Evolutionary conservation across 2,888 invertebrate species (phyloP).

Genomic region (Hypselothyrea guttata): DNA sequence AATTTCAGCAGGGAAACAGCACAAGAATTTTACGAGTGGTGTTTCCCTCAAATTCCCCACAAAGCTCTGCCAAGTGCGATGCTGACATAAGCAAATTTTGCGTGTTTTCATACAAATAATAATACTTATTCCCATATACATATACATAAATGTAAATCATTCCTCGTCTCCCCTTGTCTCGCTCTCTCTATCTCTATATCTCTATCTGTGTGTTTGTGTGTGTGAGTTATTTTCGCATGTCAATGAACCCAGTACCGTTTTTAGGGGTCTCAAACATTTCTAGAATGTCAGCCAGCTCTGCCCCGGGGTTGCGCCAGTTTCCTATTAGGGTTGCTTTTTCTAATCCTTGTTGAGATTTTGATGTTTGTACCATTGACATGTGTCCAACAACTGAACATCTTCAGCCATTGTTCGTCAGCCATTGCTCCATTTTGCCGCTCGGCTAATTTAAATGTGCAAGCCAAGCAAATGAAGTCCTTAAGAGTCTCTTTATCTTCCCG

Average conservation of each 20-base stretch:
- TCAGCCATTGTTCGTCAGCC: not conserved
- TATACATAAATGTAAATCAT: not conserved
- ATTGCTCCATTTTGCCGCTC: constrained; percentile 12
- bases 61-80: constrained; percentile 15
- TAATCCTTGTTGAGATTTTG: constrained; percentile 20
- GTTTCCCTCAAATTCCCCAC: constrained; percentile 1
- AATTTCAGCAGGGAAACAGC: constrained; percentile 5
- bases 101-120: constrained; percentile 29
- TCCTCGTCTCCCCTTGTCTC: too few species aligned
- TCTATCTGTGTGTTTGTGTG: not conserved
- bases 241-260: constrained; percentile 52
- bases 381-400: constrained; percentile 24
- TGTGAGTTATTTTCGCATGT: constrained; percentile 31
- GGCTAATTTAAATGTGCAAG: constrained; percentile 5
- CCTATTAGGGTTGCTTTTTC: constrained; percentile 13
- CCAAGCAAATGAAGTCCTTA: too few species aligned
- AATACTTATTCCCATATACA: constrained; percentile 5
- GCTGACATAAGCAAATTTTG: constrained; percentile 51
- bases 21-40: constrained; percentile 25
- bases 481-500: too few species aligned
- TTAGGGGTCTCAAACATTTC: constrained; percentile 8
- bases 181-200: not conserved
- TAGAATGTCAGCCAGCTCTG: not conserved
- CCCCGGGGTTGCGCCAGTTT: constrained; percentile 18
- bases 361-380: constrained; percentile 26